Base-by-base conservation (phyloP, 1,140 invertebrate species). In the Pogonognathellus flavescens region DNA sequence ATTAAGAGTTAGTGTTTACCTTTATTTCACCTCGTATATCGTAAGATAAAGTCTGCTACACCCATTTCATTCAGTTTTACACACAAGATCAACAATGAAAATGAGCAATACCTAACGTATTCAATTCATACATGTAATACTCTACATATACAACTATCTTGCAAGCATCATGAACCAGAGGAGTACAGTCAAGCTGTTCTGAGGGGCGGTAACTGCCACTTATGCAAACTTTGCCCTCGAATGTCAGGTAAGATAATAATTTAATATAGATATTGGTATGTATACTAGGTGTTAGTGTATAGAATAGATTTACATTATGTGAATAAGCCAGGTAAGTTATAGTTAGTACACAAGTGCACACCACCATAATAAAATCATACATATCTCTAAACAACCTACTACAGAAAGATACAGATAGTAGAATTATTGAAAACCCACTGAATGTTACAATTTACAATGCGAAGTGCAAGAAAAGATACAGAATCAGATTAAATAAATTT, bases 221-320 rank as follows among this genome's bases (percentile, higher is more conserved):
- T 84, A 84, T 84, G 83, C 83, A 84, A 84, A 84, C 83, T 84
- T 84, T 84, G 83, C 83, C 83, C 83, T 84, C 83, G 41, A 84
- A 84, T 84, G 66, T 84, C 83, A 84, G 52, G 66, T 84, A 76
- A 76, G 31, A 76, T 76, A 76, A 76, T 76, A 76, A 76, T 76
- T 76, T 76, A 25, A 31, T 50, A 76, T 16, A 76, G 70, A 76
- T 76, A 76, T 41, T 41, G 70, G 70, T 22, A 72, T 22, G n/a
- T n/a, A n/a, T n/a, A 41, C 1, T 41, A 41, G 6, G 31, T 41
- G 2, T 41, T 41, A 3, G 31, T 41, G 6, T 41, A 6, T 41
- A 6, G 1, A 41, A 3, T 41, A 41, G 31, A 41, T 41, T 3
- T 41, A 41, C 31, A 41, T 6, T 41, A 41, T 41, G 5, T 76